Evolutionary conservation across 37 sponge, comb jelly and placozoan species (phyloP).

Genomic region (Tethya wilhelma): DNA sequence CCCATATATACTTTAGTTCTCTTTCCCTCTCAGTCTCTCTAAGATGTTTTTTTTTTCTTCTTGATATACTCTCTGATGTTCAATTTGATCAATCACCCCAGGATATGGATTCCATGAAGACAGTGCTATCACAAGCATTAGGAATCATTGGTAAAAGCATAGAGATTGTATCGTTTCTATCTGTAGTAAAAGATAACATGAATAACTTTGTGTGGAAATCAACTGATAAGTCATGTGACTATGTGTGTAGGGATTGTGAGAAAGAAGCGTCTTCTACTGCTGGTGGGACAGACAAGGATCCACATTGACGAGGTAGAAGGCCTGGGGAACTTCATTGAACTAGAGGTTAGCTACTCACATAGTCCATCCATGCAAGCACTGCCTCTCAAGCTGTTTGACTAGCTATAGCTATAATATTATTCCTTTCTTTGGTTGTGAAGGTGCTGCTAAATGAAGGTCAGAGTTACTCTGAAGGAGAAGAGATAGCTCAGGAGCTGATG

Average conservation of each 20-base stretch:
- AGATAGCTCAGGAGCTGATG: constrained; percentile 73
- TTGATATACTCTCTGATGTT: background rate
- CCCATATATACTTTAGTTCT: too few relatives aligned
- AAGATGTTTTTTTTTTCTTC: too few relatives aligned
- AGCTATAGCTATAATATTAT: too few relatives aligned
- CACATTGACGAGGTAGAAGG: constrained; percentile 78
- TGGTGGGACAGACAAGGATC: constrained; percentile 82
- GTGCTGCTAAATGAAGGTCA: constrained; percentile 64
- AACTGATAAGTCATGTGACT: background rate
- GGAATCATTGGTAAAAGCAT: constrained; percentile 61
- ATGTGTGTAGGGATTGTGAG: constrained; percentile 50
- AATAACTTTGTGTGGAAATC: background rate
- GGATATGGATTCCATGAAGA: constrained; percentile 39
- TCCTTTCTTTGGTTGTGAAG: constrained; percentile 31
- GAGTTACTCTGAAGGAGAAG: constrained; percentile 50
- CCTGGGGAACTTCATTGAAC: constrained; percentile 77
- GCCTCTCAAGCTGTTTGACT: background rate
- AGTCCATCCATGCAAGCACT: background rate
- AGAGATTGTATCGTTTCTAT: background rate
- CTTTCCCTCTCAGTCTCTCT: too few relatives aligned
- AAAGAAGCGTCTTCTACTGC: constrained; percentile 62
- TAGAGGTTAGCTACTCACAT: constrained; percentile 56
- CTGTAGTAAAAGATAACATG: background rate
- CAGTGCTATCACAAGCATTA: constrained; percentile 41
- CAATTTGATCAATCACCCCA: background rate